Evolutionary conservation across 2,888 invertebrate species (phyloP).

Genomic region (Thera britannica): DNA sequence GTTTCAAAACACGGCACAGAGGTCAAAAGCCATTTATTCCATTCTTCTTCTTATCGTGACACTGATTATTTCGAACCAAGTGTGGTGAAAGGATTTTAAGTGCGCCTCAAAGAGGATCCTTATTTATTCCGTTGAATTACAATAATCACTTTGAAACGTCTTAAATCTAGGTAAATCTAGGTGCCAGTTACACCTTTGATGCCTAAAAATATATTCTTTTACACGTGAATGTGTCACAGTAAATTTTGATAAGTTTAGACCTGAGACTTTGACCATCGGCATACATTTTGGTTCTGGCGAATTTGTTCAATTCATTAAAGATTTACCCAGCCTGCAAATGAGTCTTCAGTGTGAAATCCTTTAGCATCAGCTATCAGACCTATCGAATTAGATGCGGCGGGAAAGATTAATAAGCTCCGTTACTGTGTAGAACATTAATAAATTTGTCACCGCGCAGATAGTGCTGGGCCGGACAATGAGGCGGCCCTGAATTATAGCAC

Average conservation of each 20-base stretch:
- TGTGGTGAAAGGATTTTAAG: no score
- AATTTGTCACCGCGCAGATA: conserved; percentile 82
- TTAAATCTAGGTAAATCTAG: no score
- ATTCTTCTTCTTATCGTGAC: no score
- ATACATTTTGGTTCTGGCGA: neutral
- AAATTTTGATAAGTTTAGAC: neutral
- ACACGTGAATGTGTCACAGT: no score
- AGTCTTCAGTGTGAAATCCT: conserved; percentile 26
- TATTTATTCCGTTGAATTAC: no score
- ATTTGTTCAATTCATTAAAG: neutral
- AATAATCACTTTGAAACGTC: no score
- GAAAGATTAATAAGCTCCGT: conserved; percentile 70
- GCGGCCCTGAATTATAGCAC: conserved; percentile 74
- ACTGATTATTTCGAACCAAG: no score
- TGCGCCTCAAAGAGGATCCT: no score
- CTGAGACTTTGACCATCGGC: neutral
- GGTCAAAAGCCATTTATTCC: no score
- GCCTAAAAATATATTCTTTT: no score
- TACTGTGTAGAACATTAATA: conserved; percentile 77
- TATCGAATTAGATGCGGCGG: conserved; percentile 69
- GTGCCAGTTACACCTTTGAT: no score
- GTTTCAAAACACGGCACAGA: neutral
- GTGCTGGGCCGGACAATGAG: conserved; percentile 80
- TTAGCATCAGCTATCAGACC: conserved; percentile 28
- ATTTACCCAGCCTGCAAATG: neutral